phyloP scores from a whole-genome alignment of 1,140 invertebrate genomes.

The Hyles vespertilio region DNA sequence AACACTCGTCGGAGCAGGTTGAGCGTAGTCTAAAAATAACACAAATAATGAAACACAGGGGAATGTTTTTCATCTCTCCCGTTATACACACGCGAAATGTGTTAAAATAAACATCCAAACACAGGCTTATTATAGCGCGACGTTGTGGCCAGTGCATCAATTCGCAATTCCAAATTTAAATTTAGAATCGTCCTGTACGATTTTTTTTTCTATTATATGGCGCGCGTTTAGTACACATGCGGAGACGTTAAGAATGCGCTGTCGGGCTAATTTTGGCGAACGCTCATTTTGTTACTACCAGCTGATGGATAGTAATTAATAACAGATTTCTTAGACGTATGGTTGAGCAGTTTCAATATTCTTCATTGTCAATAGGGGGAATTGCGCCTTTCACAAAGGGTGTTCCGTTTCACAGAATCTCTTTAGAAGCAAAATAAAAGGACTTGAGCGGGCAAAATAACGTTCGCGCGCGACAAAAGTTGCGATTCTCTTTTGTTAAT shows the following conservation, averaged over 20 bases:
- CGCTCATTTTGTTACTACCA: conserved; percentile 11
- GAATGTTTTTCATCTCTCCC: conserved; percentile 71
- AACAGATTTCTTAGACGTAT: conserved; percentile 36
- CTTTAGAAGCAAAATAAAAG: conserved; percentile 49
- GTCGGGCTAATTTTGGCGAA: too few relatives aligned
- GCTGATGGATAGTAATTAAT: conserved; percentile 30
- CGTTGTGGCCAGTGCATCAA: conserved; percentile 68
- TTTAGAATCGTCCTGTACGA: conserved; percentile 54
- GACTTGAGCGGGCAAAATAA: conserved; percentile 43
- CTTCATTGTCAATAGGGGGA: conserved; percentile 23
- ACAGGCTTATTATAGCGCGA: conserved; percentile 67
- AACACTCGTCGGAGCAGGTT: conserved; percentile 69
- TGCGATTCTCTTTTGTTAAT: conserved; percentile 58
- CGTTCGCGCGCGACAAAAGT: conserved; percentile 59
- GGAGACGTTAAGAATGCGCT: conserved; percentile 21
- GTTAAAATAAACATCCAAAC: conserved; percentile 74
- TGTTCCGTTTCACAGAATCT: conserved; percentile 55
- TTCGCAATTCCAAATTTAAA: conserved; percentile 61
- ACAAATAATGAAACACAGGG: conserved; percentile 72
- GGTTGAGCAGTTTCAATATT: conserved; percentile 30
- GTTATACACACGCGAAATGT: conserved; percentile 72
- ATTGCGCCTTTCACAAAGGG: conserved; percentile 36
- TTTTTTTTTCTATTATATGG: conserved; percentile 59
- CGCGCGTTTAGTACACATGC: conserved; percentile 35
- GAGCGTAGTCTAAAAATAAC: conserved; percentile 69